These are phyloP conservation scores for Eupithecia centaureata DNA, from an alignment of 2,888 invertebrate genomes.

Conservation along the genomic window DNA sequence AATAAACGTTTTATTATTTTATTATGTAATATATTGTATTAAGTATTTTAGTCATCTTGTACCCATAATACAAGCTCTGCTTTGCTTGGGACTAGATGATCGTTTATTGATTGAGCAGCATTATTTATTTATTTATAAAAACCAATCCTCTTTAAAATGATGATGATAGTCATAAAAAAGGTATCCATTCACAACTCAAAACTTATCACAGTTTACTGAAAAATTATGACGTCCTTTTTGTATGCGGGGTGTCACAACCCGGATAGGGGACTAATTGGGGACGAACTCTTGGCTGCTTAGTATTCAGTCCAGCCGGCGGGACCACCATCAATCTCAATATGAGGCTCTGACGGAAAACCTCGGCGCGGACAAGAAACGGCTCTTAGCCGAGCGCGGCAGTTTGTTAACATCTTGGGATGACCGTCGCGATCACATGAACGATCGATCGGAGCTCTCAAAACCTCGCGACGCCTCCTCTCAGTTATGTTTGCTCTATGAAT, in stretches of 20 bases:
- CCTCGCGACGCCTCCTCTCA: background rate
- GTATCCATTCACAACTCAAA: constrained; percentile 8
- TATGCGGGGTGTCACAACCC: constrained; percentile 74
- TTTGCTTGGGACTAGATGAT: too few relatives aligned
- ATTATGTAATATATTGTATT: too few relatives aligned
- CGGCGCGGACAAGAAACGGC: constrained; percentile 75
- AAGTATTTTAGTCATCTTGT: too few relatives aligned
- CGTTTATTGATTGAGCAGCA: too few relatives aligned
- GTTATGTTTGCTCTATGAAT: background rate
- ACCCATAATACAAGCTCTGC: too few relatives aligned
- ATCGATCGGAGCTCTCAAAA: constrained; percentile 43
- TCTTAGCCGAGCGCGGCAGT: constrained; percentile 67
- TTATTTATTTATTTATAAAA: too few relatives aligned
- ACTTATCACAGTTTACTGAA: constrained; percentile 64
- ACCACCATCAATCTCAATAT: constrained; percentile 82
- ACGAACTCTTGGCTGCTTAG: constrained; percentile 74
- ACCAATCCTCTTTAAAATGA: too few relatives aligned
- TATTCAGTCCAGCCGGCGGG: constrained; percentile 73
- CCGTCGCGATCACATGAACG: constrained; percentile 60
- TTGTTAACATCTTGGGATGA: constrained; percentile 53
- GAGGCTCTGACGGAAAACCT: constrained; percentile 77
- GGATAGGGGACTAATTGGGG: constrained; percentile 78
- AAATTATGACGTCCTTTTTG: constrained; percentile 74
- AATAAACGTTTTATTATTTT: too few relatives aligned
- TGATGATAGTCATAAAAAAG: background rate